Base-by-base conservation (phyloP, 2,113 vertebrate species). In the Chionomys nivalis region DNA sequence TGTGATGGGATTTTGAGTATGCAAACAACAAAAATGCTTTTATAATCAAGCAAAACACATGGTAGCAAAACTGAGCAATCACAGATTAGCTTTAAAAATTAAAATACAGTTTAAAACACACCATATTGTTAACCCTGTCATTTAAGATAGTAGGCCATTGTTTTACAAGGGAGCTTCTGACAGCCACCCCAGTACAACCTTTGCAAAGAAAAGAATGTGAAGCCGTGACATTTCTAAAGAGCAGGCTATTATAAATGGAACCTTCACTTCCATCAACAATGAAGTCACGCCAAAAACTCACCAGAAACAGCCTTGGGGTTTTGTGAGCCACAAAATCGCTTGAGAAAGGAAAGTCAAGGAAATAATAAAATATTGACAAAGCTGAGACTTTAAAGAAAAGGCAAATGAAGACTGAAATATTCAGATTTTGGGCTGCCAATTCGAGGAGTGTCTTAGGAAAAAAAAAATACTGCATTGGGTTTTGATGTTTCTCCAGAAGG, bases 211-310 rank as follows among this genome's bases (percentile, higher is more conserved):
- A 93, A 91, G 24, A 93, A 94, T 61, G 55, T n/a, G 1, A 88
- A 16, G n/a, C 70, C 61, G 16, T 89, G 47, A 61, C 61, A 89
- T 82, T 95, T 90, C 87, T 33, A 72, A 92, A 83, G 49, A 83
- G 39, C 11, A 52, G 42, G 79, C 44, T 61, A 77, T 90, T 81
- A 26, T 63, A 63, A 87, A 49, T 42, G 33, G 77, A 90, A 77
- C 0, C 49, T 72, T 70, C 73, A n/a, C 5, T 44, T 21, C 65
- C 10, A 85, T 28, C 33, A 92, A 91, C 49, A 79, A 0, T 52
- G 79, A 76, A 85, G 87, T 3, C 82, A 87, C 75, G 73, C 63
- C 23, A 66, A 83, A 88, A 28, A 55, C 47, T 83, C n/a, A 42
- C 78, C 44, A 87, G 55, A 92, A 87, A 68, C 23, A 87, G 28